A percentile compares a stretch with the other conserved stretches of the same genome.
phyloP scores from a whole-genome alignment of 2,113 vertebrate species.

The Aspiorhynchus laticeps region DNA sequence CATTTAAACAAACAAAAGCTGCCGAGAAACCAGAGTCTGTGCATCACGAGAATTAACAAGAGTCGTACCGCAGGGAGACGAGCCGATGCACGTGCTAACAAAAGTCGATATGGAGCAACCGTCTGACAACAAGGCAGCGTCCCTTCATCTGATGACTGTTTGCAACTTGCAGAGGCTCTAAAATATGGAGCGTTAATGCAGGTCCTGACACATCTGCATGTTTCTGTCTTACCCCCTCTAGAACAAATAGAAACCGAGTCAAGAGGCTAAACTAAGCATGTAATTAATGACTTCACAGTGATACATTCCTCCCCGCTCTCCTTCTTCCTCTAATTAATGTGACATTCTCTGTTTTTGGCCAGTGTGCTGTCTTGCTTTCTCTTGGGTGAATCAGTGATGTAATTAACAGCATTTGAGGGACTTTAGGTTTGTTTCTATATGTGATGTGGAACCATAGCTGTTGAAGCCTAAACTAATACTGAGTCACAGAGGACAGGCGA shows the following conservation, averaged over 20 bases:
- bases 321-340: slow-evolving; percentile 60
- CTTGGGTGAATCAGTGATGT: slow-evolving; percentile 44
- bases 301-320: slow-evolving; percentile 51
- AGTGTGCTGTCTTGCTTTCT: slow-evolving; percentile 46
- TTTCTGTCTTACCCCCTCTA: slow-evolving; percentile 52
- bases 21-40: neutral
- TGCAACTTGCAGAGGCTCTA: slow-evolving; percentile 68
- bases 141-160: slow-evolving; percentile 61
- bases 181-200: slow-evolving; percentile 82
- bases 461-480: neutral
- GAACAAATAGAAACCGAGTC: slow-evolving; percentile 64
- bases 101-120: slow-evolving; percentile 62
- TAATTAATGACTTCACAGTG: slow-evolving; percentile 66
- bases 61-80: slow-evolving; percentile 19
- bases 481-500: neutral
- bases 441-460: slow-evolving; percentile 11
- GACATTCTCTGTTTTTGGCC: slow-evolving; percentile 58
- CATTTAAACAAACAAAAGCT: slow-evolving; percentile 47
- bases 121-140: slow-evolving; percentile 72
- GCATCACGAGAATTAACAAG: slow-evolving; percentile 43
- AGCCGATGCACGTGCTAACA: slow-evolving; percentile 51
- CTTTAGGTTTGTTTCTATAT: slow-evolving; percentile 37
- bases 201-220: slow-evolving; percentile 70
- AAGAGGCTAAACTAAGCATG: slow-evolving; percentile 66
- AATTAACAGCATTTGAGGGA: slow-evolving; percentile 29